Conservation (phyloP, 2,888 invertebrate genomes). For the Danaus chrysippus region DNA sequence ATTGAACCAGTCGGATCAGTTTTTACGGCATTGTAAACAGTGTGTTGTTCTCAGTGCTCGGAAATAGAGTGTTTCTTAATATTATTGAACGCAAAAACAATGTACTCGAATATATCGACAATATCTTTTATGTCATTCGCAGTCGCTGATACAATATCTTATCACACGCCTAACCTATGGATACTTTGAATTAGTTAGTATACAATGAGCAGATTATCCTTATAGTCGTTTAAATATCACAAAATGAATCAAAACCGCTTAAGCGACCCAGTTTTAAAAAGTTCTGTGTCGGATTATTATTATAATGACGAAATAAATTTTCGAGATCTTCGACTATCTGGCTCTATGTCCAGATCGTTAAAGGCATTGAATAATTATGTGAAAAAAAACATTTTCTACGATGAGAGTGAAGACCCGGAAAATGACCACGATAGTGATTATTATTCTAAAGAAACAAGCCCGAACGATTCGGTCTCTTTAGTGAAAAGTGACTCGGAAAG, state of each 20-base stretch:
- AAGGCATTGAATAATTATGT: slow-evolving; percentile 68
- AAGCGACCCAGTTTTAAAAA: slow-evolving; percentile 28
- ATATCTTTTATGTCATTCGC: slow-evolving; percentile 36
- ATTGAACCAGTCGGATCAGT: too few relatives aligned
- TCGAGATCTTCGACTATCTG: slow-evolving; percentile 59
- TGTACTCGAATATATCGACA: too few relatives aligned
- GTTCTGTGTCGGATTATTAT: slow-evolving; percentile 21
- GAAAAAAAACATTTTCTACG: slow-evolving; percentile 66
- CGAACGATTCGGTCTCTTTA: slow-evolving; percentile 52
- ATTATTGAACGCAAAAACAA: too few relatives aligned
- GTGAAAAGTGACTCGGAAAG: slow-evolving; percentile 62
- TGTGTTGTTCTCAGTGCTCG: too few relatives aligned
- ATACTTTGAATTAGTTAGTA: slow-evolving; percentile 31
- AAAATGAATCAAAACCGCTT: slow-evolving; percentile 27
- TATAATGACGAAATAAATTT: slow-evolving; percentile 65
- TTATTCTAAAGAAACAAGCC: slow-evolving; percentile 69
- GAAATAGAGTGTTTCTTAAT: too few relatives aligned
- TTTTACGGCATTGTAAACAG: too few relatives aligned
- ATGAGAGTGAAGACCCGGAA: slow-evolving; percentile 48
- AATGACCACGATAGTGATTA: slow-evolving; percentile 54
- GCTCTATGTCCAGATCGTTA: slow-evolving; percentile 62
- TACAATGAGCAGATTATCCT: slow-evolving; percentile 14
- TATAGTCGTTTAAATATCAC: slow-evolving; percentile 31
- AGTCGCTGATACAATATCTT: slow-evolving; percentile 52
- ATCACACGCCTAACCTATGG: slow-evolving; percentile 42